phyloP scores from a whole-genome alignment of 2,888 invertebrate genomes.

The Myathropa florea region DNA sequence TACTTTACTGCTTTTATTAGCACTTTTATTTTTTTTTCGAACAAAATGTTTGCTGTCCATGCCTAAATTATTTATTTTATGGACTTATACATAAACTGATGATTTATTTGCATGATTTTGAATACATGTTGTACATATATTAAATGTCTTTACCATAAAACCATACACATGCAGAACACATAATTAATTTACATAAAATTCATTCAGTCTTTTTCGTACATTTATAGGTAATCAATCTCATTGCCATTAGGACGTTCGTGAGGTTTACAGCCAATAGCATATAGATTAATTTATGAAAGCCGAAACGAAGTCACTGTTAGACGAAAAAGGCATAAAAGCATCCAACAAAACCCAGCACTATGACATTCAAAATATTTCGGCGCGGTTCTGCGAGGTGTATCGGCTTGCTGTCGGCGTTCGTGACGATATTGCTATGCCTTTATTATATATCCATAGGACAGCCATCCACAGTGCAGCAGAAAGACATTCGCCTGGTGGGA shows the following conservation, averaged over 20 bases:
- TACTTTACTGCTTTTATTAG: too few relatives aligned
- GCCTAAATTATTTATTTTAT: too few relatives aligned
- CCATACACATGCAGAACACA: neutral
- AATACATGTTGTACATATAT: too few relatives aligned
- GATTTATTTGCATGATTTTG: too few relatives aligned
- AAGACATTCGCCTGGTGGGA: slow-evolving; percentile 72
- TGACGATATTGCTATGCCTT: slow-evolving; percentile 80
- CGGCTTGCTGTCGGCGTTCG: slow-evolving; percentile 79
- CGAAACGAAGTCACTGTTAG: neutral
- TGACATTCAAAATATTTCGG: slow-evolving; percentile 80
- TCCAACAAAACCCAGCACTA: slow-evolving; percentile 47
- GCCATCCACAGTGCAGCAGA: slow-evolving; percentile 74
- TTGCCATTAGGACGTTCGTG: neutral
- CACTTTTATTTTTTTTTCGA: too few relatives aligned
- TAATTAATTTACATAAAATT: neutral
- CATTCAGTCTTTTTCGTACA: neutral
- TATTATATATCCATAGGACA: slow-evolving; percentile 81
- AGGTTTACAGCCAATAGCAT: neutral
- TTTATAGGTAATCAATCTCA: neutral
- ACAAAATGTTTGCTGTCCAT: too few relatives aligned
- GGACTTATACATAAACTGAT: too few relatives aligned
- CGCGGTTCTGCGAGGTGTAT: slow-evolving; percentile 80
- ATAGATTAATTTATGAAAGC: neutral
- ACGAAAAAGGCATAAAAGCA: too few relatives aligned
- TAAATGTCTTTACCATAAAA: too few relatives aligned